Evolutionary conservation across 2,888 invertebrate genomes (phyloP).

Genomic region (Syritta pipiens): DNA sequence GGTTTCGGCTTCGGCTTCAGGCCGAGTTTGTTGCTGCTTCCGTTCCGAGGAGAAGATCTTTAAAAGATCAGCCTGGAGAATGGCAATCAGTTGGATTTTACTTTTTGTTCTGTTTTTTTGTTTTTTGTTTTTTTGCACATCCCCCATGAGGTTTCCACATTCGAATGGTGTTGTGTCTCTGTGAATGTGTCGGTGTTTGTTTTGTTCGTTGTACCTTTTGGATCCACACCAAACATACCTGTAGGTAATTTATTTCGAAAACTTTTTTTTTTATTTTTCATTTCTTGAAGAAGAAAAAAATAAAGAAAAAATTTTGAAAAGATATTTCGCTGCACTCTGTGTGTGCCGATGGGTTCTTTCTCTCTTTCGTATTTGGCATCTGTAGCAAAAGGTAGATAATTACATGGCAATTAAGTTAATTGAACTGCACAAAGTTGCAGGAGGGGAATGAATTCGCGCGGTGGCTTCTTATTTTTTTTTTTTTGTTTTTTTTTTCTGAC

Average conservation of each 20-base stretch:
- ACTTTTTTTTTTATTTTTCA: too few species aligned
- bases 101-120: neutral
- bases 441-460: constrained; percentile 5
- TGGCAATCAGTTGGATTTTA: constrained; percentile 33
- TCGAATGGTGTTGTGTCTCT: constrained; percentile 26
- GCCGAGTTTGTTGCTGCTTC: constrained; percentile 44
- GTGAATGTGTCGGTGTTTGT: constrained; percentile 29
- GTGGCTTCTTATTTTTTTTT: too few species aligned
- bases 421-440: constrained; percentile 74
- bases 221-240: constrained; percentile 44
- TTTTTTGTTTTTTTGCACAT: constrained; percentile 17
- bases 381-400: constrained; percentile 72
- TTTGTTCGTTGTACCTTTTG: constrained; percentile 41
- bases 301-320: constrained; percentile 47
- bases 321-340: constrained; percentile 25
- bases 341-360: neutral
- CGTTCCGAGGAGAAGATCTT: constrained; percentile 57
- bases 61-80: constrained; percentile 48
- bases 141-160: constrained; percentile 61
- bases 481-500: too few species aligned
- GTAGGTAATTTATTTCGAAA: constrained; percentile 61
- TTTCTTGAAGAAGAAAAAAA: too few species aligned
- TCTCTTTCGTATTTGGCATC: constrained; percentile 45
- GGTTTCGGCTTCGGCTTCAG: constrained; percentile 4
- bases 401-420: constrained; percentile 79